phyloP scores from a whole-genome alignment of 2,888 invertebrate genomes.

The Merodon equestris region DNA sequence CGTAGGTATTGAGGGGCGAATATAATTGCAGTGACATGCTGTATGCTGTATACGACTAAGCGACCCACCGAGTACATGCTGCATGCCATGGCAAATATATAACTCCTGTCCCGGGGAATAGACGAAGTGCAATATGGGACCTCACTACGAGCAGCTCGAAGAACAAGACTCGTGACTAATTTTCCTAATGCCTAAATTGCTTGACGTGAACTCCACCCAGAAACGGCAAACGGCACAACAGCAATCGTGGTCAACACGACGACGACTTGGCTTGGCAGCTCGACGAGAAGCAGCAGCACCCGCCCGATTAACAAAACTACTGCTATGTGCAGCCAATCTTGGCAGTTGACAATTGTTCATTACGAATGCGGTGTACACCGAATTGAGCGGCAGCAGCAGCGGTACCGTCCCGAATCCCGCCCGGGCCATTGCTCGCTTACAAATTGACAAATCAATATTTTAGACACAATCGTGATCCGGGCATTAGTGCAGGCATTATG shows the following conservation, averaged over 20 bases:
- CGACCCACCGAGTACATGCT: conserved; percentile 43
- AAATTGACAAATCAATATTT: conserved; percentile 69
- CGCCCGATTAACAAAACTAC: conserved; percentile 3
- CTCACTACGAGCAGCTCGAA: conserved; percentile 38
- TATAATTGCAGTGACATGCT: conserved; percentile 65
- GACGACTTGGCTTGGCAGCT: conserved; percentile 56
- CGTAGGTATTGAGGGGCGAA: conserved; percentile 51
- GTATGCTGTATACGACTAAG: no score
- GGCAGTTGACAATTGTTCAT: conserved; percentile 57
- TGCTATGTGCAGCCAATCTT: conserved; percentile 25
- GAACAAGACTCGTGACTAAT: conserved; percentile 66
- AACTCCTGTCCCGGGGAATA: no score
- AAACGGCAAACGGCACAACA: conserved; percentile 60
- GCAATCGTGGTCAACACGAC: conserved; percentile 60
- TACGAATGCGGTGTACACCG: conserved; percentile 30
- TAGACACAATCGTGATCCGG: conserved; percentile 66
- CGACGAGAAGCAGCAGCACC: conserved; percentile 9
- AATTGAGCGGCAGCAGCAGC: conserved; percentile 30
- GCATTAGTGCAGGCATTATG: conserved; percentile 61
- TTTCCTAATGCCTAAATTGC: conserved; percentile 67
- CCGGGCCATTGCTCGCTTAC: conserved; percentile 51
- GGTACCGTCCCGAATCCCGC: neutral
- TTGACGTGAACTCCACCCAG: conserved; percentile 67
- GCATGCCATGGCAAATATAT: conserved; percentile 45
- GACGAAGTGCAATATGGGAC: neutral